Conservation (phyloP, 30 jellyfish, hydroid and myxozoan genomes). For the Hydractinia symbiolongicarpus region DNA sequence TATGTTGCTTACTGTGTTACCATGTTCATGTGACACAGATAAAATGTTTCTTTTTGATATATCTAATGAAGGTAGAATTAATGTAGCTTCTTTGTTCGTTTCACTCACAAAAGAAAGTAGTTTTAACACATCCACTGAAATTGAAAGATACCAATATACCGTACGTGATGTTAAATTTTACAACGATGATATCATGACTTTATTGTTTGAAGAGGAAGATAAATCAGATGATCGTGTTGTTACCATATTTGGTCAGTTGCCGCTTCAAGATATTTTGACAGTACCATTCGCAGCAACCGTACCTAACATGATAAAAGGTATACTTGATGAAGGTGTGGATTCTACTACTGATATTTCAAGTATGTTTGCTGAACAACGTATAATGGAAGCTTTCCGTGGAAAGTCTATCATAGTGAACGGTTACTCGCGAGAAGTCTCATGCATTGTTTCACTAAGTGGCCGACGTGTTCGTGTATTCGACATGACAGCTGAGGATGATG, state of each 20-base stretch:
- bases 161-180: constrained; percentile 25
- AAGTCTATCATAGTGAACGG: constrained; percentile 22
- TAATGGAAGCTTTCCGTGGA: constrained; percentile 21
- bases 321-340: not conserved
- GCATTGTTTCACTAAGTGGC: constrained; percentile 24
- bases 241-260: constrained; percentile 27
- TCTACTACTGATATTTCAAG: not conserved
- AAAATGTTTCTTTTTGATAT: constrained; percentile 18
- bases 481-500: constrained; percentile 34
- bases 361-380: constrained; percentile 21
- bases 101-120: not conserved
- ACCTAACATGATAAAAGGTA: not conserved
- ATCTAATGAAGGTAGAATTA: not conserved
- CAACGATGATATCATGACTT: constrained; percentile 9
- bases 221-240: not conserved
- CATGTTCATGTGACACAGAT: constrained; percentile 34
- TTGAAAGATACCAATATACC: constrained; percentile 1
- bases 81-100: not conserved
- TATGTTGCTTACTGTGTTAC: not conserved
- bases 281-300: not conserved
- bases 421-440: constrained; percentile 22
- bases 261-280: not conserved
- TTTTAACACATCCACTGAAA: not conserved
- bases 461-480: constrained; percentile 33
- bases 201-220: constrained; percentile 21